Evolutionary conservation across 2,888 invertebrate genomes (phyloP), one percentile per base, ranked within the genome.

Genomic region (Rhagonycha lutea): DNA sequence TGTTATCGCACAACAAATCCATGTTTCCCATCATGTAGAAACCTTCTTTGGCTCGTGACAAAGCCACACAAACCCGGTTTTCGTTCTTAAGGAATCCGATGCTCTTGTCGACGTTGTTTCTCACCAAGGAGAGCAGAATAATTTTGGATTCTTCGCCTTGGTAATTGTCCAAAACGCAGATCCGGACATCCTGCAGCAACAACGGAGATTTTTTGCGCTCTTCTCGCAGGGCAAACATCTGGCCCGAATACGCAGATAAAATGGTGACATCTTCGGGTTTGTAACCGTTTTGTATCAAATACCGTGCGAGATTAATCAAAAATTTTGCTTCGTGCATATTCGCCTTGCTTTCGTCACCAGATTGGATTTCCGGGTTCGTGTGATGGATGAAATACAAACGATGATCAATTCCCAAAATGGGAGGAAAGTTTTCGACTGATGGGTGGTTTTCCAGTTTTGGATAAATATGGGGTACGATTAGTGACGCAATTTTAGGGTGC

Each of bases 111-210:
- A 86, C 85, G 87, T 95, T 95, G 84, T 93, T 95, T 83, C 96
- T 90, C 0, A 96, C 96, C 12, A 96, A 86, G 0, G 95, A 95
- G 76, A 96, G 86, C 79, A 96, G 89, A 70, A 96, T 92, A 82
- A 96, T 94, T 84, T 92, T 92, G 83, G 91, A 93, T 88, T 95
- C 95, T 83, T 95, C 93, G 0, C 96, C 95, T 88, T 96, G 96
- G 83, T 91, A 96, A 84, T 94, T 95, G 85, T 96, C 95, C 1
- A 95, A 92, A 0, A 92, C 92, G 0, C 92, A 90, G 18, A 94
- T 90, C 78, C 90, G 88, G 7, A 94, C 89, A 60, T 90, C 89
- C 28, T 86, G 82, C 4, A 91, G 86, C 0, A 86, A 75, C 1
- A 80, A n/a, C 7, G 47, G 2, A n/a, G n/a, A n/a, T n/a, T n/a